A percentile compares a stretch with the other conserved stretches of the same genome.
Evolutionary conservation across 37 sponge, comb jelly and placozoan species (phyloP).

Genomic region (Theonella swinhoei): DNA sequence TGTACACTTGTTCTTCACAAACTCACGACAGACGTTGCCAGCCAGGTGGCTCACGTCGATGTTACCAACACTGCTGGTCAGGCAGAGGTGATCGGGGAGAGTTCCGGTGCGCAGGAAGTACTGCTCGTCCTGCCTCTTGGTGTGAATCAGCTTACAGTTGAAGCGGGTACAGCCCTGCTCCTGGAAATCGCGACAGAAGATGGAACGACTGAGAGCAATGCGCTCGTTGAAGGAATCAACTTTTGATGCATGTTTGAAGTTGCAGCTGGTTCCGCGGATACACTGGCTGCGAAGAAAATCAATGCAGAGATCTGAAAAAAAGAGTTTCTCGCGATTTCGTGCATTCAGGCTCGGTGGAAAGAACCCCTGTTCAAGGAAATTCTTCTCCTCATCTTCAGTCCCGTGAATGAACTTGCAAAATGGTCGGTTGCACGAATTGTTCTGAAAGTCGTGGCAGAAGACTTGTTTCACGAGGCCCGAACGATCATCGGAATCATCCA

Average conservation of each 20-base stretch:
- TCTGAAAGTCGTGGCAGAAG: constrained; percentile 70
- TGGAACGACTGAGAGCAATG: constrained; percentile 52
- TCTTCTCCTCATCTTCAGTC: constrained; percentile 35
- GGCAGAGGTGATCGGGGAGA: constrained; percentile 46
- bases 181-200: constrained; percentile 68
- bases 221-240: constrained; percentile 44
- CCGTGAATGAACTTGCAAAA: constrained; percentile 67
- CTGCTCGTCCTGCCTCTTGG: constrained; percentile 42
- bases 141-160: constrained; percentile 63
- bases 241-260: constrained; percentile 41
- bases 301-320: constrained; percentile 54
- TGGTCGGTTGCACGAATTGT: constrained; percentile 27
- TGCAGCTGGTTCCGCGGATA: constrained; percentile 43
- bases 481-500: constrained; percentile 46
- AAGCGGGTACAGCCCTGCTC: constrained; percentile 42
- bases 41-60: constrained; percentile 23
- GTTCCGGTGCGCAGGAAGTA: constrained; percentile 54
- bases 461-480: constrained; percentile 39
- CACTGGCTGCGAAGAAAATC: constrained; percentile 64
- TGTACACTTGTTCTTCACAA: constrained; percentile 49
- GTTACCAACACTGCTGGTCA: not conserved
- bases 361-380: constrained; percentile 51
- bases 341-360: constrained; percentile 44
- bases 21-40: constrained; percentile 64
- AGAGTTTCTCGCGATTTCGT: constrained; percentile 55